Conservation (phyloP, 2,888 invertebrate species). For the Syritta pipiens region DNA sequence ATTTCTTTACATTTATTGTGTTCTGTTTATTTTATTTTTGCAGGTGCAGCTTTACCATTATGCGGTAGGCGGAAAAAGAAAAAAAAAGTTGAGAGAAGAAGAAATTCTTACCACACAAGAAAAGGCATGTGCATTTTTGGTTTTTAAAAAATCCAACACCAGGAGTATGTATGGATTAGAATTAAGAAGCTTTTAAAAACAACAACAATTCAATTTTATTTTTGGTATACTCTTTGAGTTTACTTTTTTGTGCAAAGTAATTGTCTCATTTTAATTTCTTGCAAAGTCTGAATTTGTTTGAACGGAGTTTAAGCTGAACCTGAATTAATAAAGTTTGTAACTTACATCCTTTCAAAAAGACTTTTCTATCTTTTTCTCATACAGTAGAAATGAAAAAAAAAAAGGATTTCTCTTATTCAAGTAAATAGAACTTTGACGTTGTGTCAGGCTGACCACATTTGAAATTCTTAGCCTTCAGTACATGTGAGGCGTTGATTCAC, state of each 20-base stretch:
- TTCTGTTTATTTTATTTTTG: neutral
- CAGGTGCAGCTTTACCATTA: conserved; percentile 6
- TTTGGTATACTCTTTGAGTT: neutral
- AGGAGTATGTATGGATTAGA: conserved; percentile 1
- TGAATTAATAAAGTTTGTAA: too few relatives aligned
- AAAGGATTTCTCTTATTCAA: too few relatives aligned
- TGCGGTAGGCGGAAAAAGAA: conserved; percentile 11
- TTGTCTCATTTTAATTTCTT: too few relatives aligned
- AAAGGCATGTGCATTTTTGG: neutral
- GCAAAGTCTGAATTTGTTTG: too few relatives aligned
- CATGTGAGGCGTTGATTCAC: too few relatives aligned
- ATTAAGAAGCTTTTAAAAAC: conserved; percentile 29
- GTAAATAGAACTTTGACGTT: too few relatives aligned
- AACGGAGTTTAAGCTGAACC: too few relatives aligned
- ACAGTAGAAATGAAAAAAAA: too few relatives aligned
- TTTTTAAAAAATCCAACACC: conserved; percentile 12
- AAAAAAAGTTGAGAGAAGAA: neutral
- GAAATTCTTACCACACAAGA: conserved; percentile 27
- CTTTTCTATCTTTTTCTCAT: too few relatives aligned
- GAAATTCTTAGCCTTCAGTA: too few relatives aligned
- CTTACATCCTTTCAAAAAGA: too few relatives aligned
- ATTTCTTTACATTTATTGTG: neutral
- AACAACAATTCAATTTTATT: conserved; percentile 33
- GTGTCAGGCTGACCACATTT: too few relatives aligned
- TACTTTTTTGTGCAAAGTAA: neutral